These are phyloP conservation scores for Pteruthius melanotis DNA, from an alignment of 2,113 vertebrate genomes.

Conservation along the genomic window DNA sequence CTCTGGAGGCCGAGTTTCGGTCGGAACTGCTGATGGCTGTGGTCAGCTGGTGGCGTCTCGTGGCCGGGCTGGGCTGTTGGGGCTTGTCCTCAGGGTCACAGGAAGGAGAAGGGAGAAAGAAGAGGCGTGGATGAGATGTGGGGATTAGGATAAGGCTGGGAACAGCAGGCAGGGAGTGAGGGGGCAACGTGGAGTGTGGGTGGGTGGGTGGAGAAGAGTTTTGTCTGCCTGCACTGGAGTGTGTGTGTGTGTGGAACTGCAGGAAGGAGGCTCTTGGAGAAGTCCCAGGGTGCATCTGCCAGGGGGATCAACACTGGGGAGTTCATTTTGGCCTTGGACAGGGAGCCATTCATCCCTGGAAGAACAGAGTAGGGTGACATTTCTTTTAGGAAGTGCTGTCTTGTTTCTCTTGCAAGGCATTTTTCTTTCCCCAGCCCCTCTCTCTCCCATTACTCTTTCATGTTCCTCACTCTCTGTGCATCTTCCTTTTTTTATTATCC, in stretches of 20 bases:
- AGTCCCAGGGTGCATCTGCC: not conserved
- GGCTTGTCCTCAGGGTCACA: constrained; percentile 32
- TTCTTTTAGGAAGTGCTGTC: not conserved
- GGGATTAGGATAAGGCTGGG: not conserved
- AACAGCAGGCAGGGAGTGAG: not conserved
- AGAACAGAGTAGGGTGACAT: not conserved
- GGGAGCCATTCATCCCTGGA: not conserved
- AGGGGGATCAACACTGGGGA: not conserved
- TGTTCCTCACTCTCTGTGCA: not conserved
- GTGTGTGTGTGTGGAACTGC: not conserved
- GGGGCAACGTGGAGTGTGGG: fast-evolving
- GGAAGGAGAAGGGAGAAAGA: not conserved
- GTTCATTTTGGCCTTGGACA: not conserved
- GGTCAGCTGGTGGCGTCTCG: constrained; percentile 35
- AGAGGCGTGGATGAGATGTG: not conserved
- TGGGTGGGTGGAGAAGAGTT: not conserved
- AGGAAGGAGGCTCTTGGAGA: not conserved
- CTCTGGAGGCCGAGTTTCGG: constrained; percentile 34
- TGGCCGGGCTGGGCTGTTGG: not conserved
- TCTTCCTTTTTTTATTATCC: not conserved
- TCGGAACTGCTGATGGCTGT: constrained; percentile 19
- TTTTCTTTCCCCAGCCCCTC: not conserved
- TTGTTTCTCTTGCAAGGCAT: not conserved
- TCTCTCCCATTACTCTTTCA: not conserved
- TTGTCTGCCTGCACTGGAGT: not conserved